phyloP scores from a whole-genome alignment of 1,140 invertebrate species.

The Andrena cerasifolii region DNA sequence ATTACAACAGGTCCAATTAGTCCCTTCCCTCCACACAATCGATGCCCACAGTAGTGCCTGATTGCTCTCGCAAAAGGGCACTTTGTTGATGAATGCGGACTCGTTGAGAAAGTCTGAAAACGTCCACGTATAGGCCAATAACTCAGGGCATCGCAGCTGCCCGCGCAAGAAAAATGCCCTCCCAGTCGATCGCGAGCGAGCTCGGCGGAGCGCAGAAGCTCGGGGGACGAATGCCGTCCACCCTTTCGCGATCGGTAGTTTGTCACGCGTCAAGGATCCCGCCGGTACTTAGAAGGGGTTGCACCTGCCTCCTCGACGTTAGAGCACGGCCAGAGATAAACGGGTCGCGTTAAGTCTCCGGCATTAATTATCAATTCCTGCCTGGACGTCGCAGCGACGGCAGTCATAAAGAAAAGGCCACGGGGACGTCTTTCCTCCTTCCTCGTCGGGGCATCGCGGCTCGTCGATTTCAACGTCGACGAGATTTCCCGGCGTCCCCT shows the following conservation, averaged over 20 bases:
- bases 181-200: neutral
- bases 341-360: constrained; percentile 54
- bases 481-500: constrained; percentile 44
- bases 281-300: constrained; percentile 56
- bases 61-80: too few relatives aligned
- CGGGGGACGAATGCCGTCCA: constrained; percentile 57
- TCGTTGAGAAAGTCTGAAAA: too few relatives aligned
- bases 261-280: constrained; percentile 68
- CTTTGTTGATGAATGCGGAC: too few relatives aligned
- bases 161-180: neutral
- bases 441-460: constrained; percentile 22
- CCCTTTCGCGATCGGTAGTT: constrained; percentile 75
- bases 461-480: constrained; percentile 50
- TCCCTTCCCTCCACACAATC: too few relatives aligned
- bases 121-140: too few relatives aligned
- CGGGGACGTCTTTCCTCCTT: constrained; percentile 14
- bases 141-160: neutral
- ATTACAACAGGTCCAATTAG: too few relatives aligned
- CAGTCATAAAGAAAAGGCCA: constrained; percentile 23
- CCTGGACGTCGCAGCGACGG: neutral
- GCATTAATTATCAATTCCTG: constrained; percentile 68
- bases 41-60: too few relatives aligned
- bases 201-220: constrained; percentile 14
- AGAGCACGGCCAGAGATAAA: constrained; percentile 64
- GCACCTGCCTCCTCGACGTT: constrained; percentile 71